These are phyloP conservation scores for Procapra przewalskii DNA, from an alignment of 2,113 vertebrate species.

Conservation along the genomic window DNA sequence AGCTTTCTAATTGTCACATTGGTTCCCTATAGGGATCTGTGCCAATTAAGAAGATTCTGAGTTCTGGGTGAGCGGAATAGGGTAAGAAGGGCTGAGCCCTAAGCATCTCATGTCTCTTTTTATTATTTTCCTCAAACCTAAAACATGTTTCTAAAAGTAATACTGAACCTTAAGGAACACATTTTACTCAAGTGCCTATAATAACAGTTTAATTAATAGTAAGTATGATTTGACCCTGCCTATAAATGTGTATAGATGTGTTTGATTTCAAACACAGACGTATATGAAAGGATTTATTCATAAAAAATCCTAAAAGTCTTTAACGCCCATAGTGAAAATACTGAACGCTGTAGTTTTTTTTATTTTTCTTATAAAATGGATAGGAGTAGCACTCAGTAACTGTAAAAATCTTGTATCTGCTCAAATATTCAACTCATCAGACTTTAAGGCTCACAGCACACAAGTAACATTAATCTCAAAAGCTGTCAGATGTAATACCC, in stretches of 20 bases:
- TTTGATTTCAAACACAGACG: neutral
- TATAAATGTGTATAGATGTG: neutral
- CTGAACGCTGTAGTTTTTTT: neutral
- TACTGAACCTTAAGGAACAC: neutral
- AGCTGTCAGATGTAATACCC: neutral
- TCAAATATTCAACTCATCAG: slow-evolving; percentile 13
- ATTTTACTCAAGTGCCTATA: neutral
- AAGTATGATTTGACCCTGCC: neutral
- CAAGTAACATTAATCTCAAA: slow-evolving; percentile 37
- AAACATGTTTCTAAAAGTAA: neutral
- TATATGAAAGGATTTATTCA: neutral
- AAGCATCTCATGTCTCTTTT: neutral
- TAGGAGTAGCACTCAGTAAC: neutral
- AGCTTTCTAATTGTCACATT: slow-evolving; percentile 76
- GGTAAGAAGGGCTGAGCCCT: neutral
- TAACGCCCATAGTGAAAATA: neutral
- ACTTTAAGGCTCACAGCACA: neutral
- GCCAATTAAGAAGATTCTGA: slow-evolving; percentile 75
- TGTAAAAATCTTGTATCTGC: neutral
- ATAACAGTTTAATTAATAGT: neutral
- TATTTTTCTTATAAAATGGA: neutral
- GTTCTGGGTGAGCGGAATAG: neutral
- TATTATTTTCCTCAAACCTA: neutral
- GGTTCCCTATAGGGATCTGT: slow-evolving; percentile 74
- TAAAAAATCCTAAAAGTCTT: neutral